Evolutionary conservation across 37 sponge, comb jelly and placozoan genomes (phyloP).

Genomic region (Spongilla lacustris): DNA sequence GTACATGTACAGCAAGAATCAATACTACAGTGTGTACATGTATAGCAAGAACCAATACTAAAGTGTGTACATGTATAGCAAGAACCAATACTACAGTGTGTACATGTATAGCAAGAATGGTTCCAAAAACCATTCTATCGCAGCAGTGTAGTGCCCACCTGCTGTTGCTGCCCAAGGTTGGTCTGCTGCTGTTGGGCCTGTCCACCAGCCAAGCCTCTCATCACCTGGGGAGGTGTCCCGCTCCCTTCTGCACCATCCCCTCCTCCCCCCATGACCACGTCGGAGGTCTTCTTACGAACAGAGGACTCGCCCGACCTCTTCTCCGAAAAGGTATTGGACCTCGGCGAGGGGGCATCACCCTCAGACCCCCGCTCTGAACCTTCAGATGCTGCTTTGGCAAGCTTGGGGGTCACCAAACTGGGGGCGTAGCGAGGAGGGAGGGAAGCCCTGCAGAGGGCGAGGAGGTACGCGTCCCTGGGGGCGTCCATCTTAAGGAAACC

Average conservation of each 20-base stretch:
- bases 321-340: background rate
- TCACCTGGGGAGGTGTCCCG: background rate
- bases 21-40: too few relatives aligned
- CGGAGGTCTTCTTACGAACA: background rate
- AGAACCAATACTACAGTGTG: too few relatives aligned
- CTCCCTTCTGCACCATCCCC: background rate
- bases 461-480: conserved; percentile 92
- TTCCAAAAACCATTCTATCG: too few relatives aligned
- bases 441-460: conserved; percentile 86
- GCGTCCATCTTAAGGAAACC: conserved; percentile 62
- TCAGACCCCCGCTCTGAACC: background rate
- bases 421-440: conserved; percentile 87
- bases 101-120: too few relatives aligned
- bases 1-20: too few relatives aligned
- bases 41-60: too few relatives aligned
- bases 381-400: too few relatives aligned
- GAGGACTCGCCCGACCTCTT: background rate
- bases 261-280: background rate
- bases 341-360: background rate
- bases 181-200: background rate
- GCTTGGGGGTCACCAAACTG: conserved; percentile 22
- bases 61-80: too few relatives aligned
- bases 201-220: background rate
- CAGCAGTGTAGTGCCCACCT: too few relatives aligned
- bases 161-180: background rate